A percentile compares a stretch with the other conserved stretches of the same genome.
phyloP scores from a whole-genome alignment of 1,140 invertebrate species.

The Rhopalosiphum maidis region DNA sequence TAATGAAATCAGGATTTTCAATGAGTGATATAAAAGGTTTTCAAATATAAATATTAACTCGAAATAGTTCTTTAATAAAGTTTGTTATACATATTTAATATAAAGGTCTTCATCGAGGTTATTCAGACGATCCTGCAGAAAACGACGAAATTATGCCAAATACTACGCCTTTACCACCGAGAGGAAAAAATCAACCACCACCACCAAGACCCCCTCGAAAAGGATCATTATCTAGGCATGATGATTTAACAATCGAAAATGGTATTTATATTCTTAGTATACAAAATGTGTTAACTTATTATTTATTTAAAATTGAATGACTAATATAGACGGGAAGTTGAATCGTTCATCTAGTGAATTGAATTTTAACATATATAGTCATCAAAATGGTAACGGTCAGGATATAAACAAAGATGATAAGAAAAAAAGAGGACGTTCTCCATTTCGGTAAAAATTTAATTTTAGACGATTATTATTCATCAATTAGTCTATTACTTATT shows the following conservation, averaged over 20 bases:
- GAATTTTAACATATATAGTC: constrained; percentile 67
- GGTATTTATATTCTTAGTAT: constrained; percentile 49
- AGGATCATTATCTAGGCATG: constrained; percentile 72
- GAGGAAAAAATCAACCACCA: constrained; percentile 66
- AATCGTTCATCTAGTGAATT: constrained; percentile 77
- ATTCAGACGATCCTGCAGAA: constrained; percentile 81
- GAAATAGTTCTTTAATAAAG: neutral
- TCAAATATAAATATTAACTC: constrained; percentile 16
- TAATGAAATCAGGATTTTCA: constrained; percentile 90
- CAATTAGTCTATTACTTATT: neutral
- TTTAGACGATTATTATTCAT: neutral
- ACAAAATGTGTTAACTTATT: neutral
- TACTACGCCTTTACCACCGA: constrained; percentile 60
- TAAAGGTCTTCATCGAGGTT: constrained; percentile 80
- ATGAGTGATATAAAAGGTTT: constrained; percentile 92
- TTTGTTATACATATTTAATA: constrained; percentile 59
- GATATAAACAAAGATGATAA: constrained; percentile 72
- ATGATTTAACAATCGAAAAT: constrained; percentile 60
- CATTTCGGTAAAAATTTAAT: constrained; percentile 75
- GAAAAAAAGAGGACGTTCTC: constrained; percentile 85
- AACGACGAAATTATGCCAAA: constrained; percentile 71
- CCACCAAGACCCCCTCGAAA: constrained; percentile 77
- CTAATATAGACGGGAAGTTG: constrained; percentile 65
- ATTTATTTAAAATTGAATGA: neutral
- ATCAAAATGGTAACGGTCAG: constrained; percentile 64